Evolutionary conservation across 2,113 vertebrate genomes (phyloP).

Genomic region (Sapayoa aenigma): DNA sequence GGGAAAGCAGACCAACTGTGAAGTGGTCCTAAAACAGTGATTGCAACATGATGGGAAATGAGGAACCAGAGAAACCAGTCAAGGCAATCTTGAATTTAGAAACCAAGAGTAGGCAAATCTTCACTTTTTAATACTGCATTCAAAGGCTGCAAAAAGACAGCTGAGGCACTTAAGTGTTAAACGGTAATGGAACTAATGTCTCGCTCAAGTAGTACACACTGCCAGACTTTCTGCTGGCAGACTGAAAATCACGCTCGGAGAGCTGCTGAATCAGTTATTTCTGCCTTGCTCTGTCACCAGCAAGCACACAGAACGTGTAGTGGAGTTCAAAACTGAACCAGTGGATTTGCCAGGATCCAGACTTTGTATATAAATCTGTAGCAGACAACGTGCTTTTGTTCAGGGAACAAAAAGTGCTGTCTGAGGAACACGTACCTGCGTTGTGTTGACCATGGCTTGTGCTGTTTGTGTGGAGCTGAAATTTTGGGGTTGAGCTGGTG

Average conservation of each 20-base stretch:
- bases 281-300: background rate
- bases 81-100: background rate
- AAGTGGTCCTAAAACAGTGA: background rate
- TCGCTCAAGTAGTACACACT: background rate
- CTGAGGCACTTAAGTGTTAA: background rate
- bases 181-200: background rate
- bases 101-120: background rate
- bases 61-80: background rate
- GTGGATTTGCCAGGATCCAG: background rate
- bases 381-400: background rate
- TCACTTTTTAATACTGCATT: background rate
- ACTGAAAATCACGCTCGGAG: background rate
- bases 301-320: background rate
- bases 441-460: background rate
- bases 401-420: background rate
- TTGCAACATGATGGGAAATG: background rate
- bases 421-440: background rate
- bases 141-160: background rate
- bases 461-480: background rate
- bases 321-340: background rate
- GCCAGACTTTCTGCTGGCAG: background rate
- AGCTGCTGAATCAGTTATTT: slow-evolving; percentile 2
- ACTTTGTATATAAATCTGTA: background rate
- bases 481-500: background rate
- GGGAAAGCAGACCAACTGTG: background rate